These are phyloP conservation scores for Drosophila takahashii DNA, from an alignment of 1,140 invertebrate genomes.

Conservation along the genomic window DNA sequence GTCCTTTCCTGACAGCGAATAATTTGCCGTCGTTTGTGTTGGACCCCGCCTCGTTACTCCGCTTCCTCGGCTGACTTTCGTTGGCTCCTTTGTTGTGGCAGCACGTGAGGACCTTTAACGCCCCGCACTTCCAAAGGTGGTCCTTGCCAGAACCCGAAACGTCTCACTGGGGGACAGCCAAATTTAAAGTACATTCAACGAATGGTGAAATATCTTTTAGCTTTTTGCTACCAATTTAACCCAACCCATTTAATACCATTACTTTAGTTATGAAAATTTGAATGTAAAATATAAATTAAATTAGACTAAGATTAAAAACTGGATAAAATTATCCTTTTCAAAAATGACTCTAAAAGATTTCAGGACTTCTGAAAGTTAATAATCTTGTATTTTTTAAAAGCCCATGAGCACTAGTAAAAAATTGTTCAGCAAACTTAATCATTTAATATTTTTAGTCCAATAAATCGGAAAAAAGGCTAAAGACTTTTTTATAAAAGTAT, in stretches of 20 bases:
- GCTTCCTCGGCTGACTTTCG: conserved; percentile 22
- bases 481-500: not conserved
- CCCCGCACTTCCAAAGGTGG: conserved; percentile 17
- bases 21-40: conserved; percentile 66
- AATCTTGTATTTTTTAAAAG: no score
- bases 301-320: no score
- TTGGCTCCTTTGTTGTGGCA: conserved; percentile 23
- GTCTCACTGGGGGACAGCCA: conserved; percentile 32
- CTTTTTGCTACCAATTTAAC: not conserved
- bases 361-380: no score
- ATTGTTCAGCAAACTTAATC: not conserved
- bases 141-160: conserved; percentile 12
- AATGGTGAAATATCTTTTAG: not conserved
- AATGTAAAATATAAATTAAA: not conserved
- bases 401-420: not conserved
- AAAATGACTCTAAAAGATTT: no score
- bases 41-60: conserved; percentile 12
- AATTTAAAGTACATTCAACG: conserved; percentile 19
- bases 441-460: no score
- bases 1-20: conserved; percentile 58
- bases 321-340: no score
- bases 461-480: no score
- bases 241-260: not conserved
- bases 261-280: not conserved
- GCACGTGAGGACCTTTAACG: conserved; percentile 40